Evolutionary conservation across 2,113 vertebrate species (phyloP), one percentile per base, ranked within the genome.

Genomic region (Xenopus laevis): DNA sequence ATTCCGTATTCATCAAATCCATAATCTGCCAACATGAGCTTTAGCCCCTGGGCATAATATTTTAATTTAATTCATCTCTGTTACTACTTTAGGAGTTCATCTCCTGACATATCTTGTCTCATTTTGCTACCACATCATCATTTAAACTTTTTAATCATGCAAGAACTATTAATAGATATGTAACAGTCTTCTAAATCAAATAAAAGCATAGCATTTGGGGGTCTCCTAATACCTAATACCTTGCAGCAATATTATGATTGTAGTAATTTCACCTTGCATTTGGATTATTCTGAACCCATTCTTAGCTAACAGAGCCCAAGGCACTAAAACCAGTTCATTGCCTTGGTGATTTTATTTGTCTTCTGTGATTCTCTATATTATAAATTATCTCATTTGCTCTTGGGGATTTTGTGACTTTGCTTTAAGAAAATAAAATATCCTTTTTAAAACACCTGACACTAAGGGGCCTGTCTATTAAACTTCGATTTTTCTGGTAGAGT

Each of bases 281-380:
- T 87, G 88, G 91, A 91, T 91, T 89, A 88, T 83, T 71, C 74
- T 12, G 58, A 83, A 82, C 79, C 87, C 91, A 92, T 92, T 91
- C 91, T 91, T 90, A 90, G 87, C 83, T 79, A 80, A 82, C 82
- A 79, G 71, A 84, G 85, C 83, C 88, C 90, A 90, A 92, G 83
- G 89, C 89, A 90, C 91, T 89, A 90, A 89, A 91, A 87, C 88
- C 86, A 89, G 88, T 92, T 92, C 91, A 92, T 90, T 90, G 87
- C 86, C 87, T 84, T 27, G 23, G 23, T 27, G 23, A 27, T 27
- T 27, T 27, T 27, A 89, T 87, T 90, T 84, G 80, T 83, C 87
- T 87, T 89, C 82, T 88, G 88, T 90, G 87, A 86, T 82, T 81
- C 59, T 71, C 81, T 13, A 7, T n/a, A 57, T 7, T 57, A 16